These are phyloP conservation scores for Scopus umbretta DNA, from an alignment of 2,113 vertebrate genomes.

Conservation along the genomic window DNA sequence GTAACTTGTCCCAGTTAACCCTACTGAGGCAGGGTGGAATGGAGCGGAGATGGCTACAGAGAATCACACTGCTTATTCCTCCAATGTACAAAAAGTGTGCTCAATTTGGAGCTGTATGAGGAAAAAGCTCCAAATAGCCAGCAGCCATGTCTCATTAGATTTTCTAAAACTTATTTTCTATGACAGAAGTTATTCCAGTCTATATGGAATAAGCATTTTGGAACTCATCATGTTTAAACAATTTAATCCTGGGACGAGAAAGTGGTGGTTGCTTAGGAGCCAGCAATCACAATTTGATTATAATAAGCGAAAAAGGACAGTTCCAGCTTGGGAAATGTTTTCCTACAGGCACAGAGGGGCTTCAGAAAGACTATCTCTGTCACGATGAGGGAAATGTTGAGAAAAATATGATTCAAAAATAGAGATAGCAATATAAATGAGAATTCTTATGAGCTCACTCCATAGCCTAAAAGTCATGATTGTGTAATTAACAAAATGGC, in stretches of 20 bases:
- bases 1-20: not conserved
- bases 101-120: not conserved
- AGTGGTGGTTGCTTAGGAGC: not conserved
- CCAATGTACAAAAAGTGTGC: not conserved
- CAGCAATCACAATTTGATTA: not conserved
- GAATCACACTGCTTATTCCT: not conserved
- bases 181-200: not conserved
- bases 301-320: not conserved
- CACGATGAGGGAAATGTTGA: not conserved
- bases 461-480: not conserved
- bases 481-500: constrained; percentile 19
- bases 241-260: not conserved
- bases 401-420: not conserved
- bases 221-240: not conserved
- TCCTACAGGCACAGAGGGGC: rapidly evolving
- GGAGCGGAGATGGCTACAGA: not conserved
- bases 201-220: not conserved
- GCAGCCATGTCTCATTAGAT: not conserved
- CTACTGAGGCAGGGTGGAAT: not conserved
- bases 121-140: not conserved
- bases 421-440: not conserved
- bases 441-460: not conserved
- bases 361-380: not conserved
- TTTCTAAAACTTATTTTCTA: not conserved
- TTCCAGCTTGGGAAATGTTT: not conserved